Base-by-base conservation (phyloP, 2,113 vertebrate genomes). In the Siniperca knerii region DNA sequence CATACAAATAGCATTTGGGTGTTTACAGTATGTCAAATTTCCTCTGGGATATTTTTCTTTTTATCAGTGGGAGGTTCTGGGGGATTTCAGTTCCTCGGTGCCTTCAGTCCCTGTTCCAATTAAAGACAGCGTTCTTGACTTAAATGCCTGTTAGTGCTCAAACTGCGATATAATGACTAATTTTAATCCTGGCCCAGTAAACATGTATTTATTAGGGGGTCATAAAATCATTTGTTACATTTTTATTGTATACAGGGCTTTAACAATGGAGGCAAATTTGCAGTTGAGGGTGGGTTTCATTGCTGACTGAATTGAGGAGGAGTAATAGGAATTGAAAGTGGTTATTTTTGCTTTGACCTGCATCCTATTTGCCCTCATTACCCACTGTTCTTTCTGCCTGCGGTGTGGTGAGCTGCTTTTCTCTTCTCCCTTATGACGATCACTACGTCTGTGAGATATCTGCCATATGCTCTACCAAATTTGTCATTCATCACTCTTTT, bases 311-410 rank as follows among this genome's bases (percentile, higher is more conserved):
- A 60, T n/a, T 44, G 74, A 79, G 1, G 23, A 87, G 72, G 42
- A 76, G 57, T 81, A 82, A 82, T 79, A 52, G 57, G 10, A 44
- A 62, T 58, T 76, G 69, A 87, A 88, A 85, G 42, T 68, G 48
- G 76, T 89, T 83, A 64, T 76, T 83, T 89, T 83, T 72, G 79
- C 77, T 81, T 69, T 86, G 82, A 91, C 87, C 87, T 88, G 87
- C 82, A 74, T 89, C 76, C 52, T 69, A 7, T 82, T 80, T 76
- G 69, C 69, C 75, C 79, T 88, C 78, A 83, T 90, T 91, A 90
- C 83, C 79, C 46, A 75, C 64, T 71, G 40, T 83, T 79, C 50
- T 74, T 73, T 73, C 46, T 75, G 75, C 21, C 77, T 75, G 67
- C 15, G 86, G 44, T 77, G 68, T 75, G 52, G 52, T 37, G 33